Evolutionary conservation across 2,113 vertebrate genomes (phyloP), one percentile per base, ranked within the genome.

Genomic region (Eurypyga helias): DNA sequence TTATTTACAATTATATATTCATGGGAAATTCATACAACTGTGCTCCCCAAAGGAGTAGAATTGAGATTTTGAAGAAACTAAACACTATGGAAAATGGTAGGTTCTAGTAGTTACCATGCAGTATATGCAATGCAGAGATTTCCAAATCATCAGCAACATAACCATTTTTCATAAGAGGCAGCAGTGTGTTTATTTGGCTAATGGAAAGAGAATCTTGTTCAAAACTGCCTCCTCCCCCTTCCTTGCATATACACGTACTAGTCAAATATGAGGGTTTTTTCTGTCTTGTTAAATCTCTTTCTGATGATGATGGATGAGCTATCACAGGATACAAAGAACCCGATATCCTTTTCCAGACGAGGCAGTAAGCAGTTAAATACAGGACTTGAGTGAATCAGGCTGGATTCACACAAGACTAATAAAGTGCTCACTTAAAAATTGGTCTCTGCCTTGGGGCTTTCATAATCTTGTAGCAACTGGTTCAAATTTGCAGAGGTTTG

Each of bases 301-400:
- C 60, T 84, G n/a, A 10, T 82, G 61, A 36, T 84, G 76, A 95
- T 45, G 26, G 69, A 95, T 90, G 83, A 78, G 72, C 26, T 92
- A 67, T 48, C 52, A 76, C 13, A 71, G 51, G 72, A 81, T n/a
- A 61, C 14, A 87, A 15, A 46, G n/a, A 92, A 87, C 52, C 15
- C 8, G 33, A 70, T 36, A 94, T 26, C 41, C 41, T 84, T 79
- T 66, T 67, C 80, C 86, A 84, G 77, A 65, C 1, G 2, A 79
- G 38, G n/a, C 76, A 93, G 77, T 78, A 52, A 81, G 61, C 54
- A 72, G n/a, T 61, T 88, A 90, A 96, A 90, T 52, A 94, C 6
- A 60, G 64, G 24, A 52, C 84, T 64, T 55, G 41, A 91, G 38
- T 67, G 61, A 91, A 64, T 60, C 60, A 92, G 82, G 16, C 33